Evolutionary conservation across 2,888 invertebrate genomes (phyloP).

Genomic region (Antitype chi): DNA sequence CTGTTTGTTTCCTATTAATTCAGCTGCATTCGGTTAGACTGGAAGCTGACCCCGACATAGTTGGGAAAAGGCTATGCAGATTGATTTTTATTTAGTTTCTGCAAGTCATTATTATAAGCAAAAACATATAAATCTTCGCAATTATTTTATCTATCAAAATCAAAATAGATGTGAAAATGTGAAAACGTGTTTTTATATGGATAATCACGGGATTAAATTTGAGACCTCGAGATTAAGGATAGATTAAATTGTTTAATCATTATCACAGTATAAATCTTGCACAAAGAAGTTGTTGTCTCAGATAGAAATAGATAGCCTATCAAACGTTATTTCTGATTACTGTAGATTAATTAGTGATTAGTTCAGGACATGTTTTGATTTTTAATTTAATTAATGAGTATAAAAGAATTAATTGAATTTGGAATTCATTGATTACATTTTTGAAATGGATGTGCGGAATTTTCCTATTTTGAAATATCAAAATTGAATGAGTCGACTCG

Average conservation of each 20-base stretch:
- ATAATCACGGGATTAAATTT: slow-evolving; percentile 63
- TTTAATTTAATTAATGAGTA: slow-evolving; percentile 51
- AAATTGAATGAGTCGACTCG: not conserved
- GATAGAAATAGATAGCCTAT: slow-evolving; percentile 61
- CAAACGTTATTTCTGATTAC: slow-evolving; percentile 57
- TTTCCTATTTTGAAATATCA: not conserved
- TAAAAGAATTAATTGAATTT: slow-evolving; percentile 18
- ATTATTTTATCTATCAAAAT: not conserved
- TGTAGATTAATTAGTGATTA: slow-evolving; percentile 65
- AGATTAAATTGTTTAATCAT: slow-evolving; percentile 53
- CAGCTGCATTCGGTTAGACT: no score
- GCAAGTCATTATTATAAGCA: slow-evolving; percentile 4
- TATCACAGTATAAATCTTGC: slow-evolving; percentile 55
- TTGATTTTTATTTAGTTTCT: not conserved
- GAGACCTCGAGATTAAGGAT: slow-evolving; percentile 54
- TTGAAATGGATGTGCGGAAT: slow-evolving; percentile 19
- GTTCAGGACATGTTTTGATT: slow-evolving; percentile 60
- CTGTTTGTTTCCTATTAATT: no score
- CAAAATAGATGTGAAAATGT: slow-evolving; percentile 9
- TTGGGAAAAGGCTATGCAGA: no score
- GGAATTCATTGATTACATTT: slow-evolving; percentile 20
- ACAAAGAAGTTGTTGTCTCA: slow-evolving; percentile 49
- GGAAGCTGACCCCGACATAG: no score
- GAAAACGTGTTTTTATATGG: slow-evolving; percentile 46
- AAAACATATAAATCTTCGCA: not conserved